Evolutionary conservation across 2,888 invertebrate genomes (phyloP), one percentile per base, ranked within the genome.

Genomic region (Trissoscelio sp.): DNA sequence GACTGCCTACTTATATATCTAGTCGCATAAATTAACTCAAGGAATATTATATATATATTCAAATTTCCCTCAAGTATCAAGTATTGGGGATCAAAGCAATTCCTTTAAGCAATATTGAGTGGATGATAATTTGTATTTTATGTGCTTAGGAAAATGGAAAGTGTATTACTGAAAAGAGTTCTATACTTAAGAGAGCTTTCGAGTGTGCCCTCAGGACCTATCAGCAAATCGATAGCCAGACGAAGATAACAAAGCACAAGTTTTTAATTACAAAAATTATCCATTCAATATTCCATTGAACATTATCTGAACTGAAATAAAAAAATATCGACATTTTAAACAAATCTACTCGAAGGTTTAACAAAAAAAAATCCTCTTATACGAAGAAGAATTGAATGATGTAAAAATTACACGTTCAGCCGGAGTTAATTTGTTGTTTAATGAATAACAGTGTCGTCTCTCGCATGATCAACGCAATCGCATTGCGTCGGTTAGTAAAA

Each of bases 401-500:
- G n/a, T n/a, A n/a, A n/a, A n/a, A n/a, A n/a, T n/a, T n/a, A n/a
- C n/a, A n/a, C n/a, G n/a, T n/a, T n/a, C n/a, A n/a, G n/a, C n/a
- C n/a, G n/a, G 55, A 34, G 44, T 55, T 69, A 39, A 58, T 70
- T 70, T 12, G 22, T 58, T 70, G 39, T 22, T n/a, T 55, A 55
- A 44, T 44, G 16, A 67, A 57, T 14, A 70, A 69, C 37, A 57
- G 44, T 48, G n/a, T 16, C n/a, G 16, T 57, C 44, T 67, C 42
- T 64, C 48, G 66, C 64, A 42, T 58, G 70, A 78, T 64, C 70
- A 78, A 66, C 31, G 66, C 14, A 57, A 64, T 70, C 28, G 39
- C 9, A n/a, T 22, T 31, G 39, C 37, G 66, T 18, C 9, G 37
- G 64, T 46, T 53, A 20, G 51, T 31, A 69, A 79, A 51, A 51